Percentiles rank a stretch among this genome's conserved stretches.
phyloP scores from a whole-genome alignment of 2,888 invertebrate genomes.

The Eumacrocentrus americanus region DNA sequence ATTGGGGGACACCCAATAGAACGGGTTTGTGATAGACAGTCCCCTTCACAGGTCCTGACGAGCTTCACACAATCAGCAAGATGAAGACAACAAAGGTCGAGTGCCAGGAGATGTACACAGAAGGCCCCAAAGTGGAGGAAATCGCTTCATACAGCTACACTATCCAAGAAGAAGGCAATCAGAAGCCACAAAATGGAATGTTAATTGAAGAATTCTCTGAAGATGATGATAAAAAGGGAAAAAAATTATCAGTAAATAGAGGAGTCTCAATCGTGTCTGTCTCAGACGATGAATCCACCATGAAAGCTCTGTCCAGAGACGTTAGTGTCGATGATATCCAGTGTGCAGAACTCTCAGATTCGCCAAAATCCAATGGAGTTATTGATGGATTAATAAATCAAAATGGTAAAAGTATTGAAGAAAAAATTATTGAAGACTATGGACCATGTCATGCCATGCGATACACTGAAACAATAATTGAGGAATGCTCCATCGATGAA shows the following conservation, averaged over 20 bases:
- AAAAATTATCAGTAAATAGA: conserved; percentile 61
- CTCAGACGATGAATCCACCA: conserved; percentile 70
- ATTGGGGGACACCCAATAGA: conserved; percentile 1
- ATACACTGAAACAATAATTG: conserved; percentile 54
- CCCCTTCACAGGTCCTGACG: conserved; percentile 68
- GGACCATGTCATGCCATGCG: conserved; percentile 41
- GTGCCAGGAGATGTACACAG: conserved; percentile 64
- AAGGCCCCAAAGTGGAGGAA: conserved; percentile 68
- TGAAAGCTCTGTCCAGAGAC: conserved; percentile 67
- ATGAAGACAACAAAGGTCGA: conserved; percentile 68
- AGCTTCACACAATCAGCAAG: conserved; percentile 72
- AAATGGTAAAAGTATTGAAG: conserved; percentile 38
- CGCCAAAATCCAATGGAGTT: conserved; percentile 40
- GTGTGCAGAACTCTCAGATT: conserved; percentile 38
- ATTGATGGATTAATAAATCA: conserved; percentile 41
- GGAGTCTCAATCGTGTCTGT: conserved; percentile 72
- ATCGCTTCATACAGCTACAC: conserved; percentile 69
- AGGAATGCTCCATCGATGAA: conserved; percentile 65
- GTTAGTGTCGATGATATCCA: conserved; percentile 68
- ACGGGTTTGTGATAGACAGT: conserved; percentile 19
- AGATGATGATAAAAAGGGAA: conserved; percentile 61
- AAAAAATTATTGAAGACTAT: conserved; percentile 40
- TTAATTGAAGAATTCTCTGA: conserved; percentile 61
- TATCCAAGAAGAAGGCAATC: conserved; percentile 61
- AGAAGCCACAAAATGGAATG: conserved; percentile 53